Evolutionary conservation across 2,888 invertebrate genomes (phyloP), one percentile per base, ranked within the genome.

Genomic region (Plebejus anna): DNA sequence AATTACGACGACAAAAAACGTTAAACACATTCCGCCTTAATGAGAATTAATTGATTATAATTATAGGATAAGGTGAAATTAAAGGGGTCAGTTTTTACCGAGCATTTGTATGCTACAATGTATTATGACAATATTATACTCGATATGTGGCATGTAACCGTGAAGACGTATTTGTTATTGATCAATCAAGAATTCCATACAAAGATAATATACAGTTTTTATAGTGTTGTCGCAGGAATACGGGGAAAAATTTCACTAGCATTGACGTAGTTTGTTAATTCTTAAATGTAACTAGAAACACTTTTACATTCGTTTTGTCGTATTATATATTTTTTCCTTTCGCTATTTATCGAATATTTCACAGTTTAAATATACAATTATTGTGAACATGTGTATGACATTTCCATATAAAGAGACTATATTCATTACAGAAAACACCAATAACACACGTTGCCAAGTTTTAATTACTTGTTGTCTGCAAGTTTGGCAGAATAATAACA

Each of bases 11-110:
- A 73, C 16, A 73, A 73, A 73, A 73, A 73, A 73, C 73, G 6
- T 73, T 66, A 47, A 55, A 73, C 73, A 55, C 32, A 73, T 73
- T 73, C 47, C 73, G 51, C 13, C 32, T 73, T 73, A 73, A 55
- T 73, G 73, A 73, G 73, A 73, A 73, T 73, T 73, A 73, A 73
- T 73, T 73, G 73, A 73, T 73, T 73, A 55, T 73, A 32, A 73
- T 55, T 51, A 73, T 36, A 51, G 51, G 11, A 72, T 42, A 72
- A 22, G 47, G 22, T 42, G 72, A 72, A 42, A 72, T 72, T 36
- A 66, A 66, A 72, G 47, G 72, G 72, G 51, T 51, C 22, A 32
- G 28, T 28, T 73, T 73, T 51, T 51, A 51, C 51, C 13, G 51
- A 28, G 72, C 28, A 47, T 55, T 73, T 51, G 22, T 55, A 16